A percentile compares a stretch with the other conserved stretches of the same genome.
phyloP scores from a whole-genome alignment of 2,888 invertebrate genomes.

The Orthonychiurus folsomi region DNA sequence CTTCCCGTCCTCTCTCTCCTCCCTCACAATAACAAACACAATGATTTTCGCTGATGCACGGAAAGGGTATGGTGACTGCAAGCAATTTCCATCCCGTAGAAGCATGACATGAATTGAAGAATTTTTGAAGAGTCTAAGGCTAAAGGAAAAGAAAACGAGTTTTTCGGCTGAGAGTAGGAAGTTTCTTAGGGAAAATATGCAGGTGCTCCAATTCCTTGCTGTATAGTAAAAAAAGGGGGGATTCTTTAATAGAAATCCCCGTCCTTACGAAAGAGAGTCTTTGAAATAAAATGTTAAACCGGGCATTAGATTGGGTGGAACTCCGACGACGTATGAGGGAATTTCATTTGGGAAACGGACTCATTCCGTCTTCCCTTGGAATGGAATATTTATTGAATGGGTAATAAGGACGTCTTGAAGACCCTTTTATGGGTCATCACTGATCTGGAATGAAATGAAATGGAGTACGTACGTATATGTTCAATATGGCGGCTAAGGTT shows the following conservation, averaged over 20 bases:
- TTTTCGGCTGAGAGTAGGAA: slow-evolving; percentile 8
- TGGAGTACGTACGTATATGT: slow-evolving; percentile 14
- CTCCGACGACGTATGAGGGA: too few relatives aligned
- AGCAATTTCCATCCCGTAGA: too few relatives aligned
- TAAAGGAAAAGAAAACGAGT: neutral
- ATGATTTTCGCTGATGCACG: slow-evolving; percentile 15
- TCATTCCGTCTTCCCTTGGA: slow-evolving; percentile 12
- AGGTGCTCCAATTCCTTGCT: slow-evolving; percentile 25
- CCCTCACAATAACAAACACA: neutral
- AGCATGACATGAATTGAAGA: neutral
- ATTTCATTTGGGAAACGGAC: slow-evolving; percentile 1
- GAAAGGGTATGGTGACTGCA: neutral
- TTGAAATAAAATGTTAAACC: neutral
- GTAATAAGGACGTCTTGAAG: slow-evolving; percentile 22
- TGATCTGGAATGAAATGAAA: slow-evolving; percentile 28
- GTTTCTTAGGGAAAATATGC: slow-evolving; percentile 30
- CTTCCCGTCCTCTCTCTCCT: neutral
- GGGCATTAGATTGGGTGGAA: neutral
- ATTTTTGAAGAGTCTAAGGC: neutral
- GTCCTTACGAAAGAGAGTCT: neutral
- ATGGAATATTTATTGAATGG: slow-evolving; percentile 31
- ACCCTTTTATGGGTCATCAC: slow-evolving; percentile 28
- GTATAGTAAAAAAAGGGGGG: neutral
- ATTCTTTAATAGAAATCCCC: neutral
- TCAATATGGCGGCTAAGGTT: neutral